phyloP scores from a whole-genome alignment of 1,140 invertebrate species.

The Cyphomyrmex costatus region DNA sequence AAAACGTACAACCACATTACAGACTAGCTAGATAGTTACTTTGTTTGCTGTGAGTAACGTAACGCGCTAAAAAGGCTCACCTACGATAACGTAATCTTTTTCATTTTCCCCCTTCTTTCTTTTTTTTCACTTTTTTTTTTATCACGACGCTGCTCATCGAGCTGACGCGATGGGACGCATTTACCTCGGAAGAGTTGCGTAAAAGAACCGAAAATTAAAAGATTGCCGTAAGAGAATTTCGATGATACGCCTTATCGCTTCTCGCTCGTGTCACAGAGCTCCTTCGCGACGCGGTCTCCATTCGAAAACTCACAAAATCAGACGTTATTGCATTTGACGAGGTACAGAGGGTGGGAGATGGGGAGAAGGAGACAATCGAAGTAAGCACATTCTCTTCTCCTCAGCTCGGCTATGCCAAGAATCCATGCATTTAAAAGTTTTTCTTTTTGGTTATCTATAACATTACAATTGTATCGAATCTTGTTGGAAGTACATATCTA shows the following conservation, averaged over 20 bases:
- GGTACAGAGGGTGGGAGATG: conserved; percentile 56
- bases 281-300: conserved; percentile 48
- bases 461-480: conserved; percentile 38
- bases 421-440: conserved; percentile 36
- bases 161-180: conserved; percentile 47
- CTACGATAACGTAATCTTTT: conserved; percentile 70
- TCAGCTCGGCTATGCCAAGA: conserved; percentile 42
- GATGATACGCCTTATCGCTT: not conserved
- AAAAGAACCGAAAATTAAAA: conserved; percentile 31
- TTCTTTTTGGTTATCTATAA: conserved; percentile 46
- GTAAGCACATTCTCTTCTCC: conserved; percentile 44
- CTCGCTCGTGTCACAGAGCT: conserved; percentile 3
- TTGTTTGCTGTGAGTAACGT: conserved; percentile 73
- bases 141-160: conserved; percentile 58
- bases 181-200: conserved; percentile 17
- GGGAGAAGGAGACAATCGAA: conserved; percentile 50
- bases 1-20: conserved; percentile 81
- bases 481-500: conserved; percentile 56
- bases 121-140: conserved; percentile 54
- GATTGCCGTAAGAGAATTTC: conserved; percentile 37
- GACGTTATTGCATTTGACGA: conserved; percentile 67
- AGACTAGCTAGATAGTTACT: conserved; percentile 79
- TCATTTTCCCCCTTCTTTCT: conserved; percentile 21
- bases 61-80: conserved; percentile 72
- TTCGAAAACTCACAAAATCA: conserved; percentile 59